A percentile compares a stretch with the other conserved stretches of the same genome.
Evolutionary conservation across 2,888 invertebrate genomes (phyloP).

Genomic region (Onthophagus sagittarius): DNA sequence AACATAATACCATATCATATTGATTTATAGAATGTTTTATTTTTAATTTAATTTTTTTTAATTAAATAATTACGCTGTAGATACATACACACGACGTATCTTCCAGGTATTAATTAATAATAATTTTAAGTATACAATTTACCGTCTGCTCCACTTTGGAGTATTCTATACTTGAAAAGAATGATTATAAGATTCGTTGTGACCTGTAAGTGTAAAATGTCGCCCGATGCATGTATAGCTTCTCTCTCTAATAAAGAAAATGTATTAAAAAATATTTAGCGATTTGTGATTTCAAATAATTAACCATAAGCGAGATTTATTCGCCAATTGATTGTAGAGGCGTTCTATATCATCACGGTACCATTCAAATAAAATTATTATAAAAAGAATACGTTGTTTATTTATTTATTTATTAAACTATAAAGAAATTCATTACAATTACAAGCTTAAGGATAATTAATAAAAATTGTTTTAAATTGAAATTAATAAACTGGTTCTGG

Average conservation of each 20-base stretch:
- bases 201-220: background rate
- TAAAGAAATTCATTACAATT: background rate
- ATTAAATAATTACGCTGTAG: background rate
- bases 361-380: background rate
- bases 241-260: background rate
- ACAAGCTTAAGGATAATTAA: background rate
- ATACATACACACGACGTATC: background rate
- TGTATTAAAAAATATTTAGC: background rate
- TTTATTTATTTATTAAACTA: background rate
- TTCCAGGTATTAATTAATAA: background rate
- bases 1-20: no score
- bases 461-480: background rate
- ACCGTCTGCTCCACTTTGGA: background rate
- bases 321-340: background rate
- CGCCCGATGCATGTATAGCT: background rate
- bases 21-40: no score
- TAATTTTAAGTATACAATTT: background rate
- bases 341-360: background rate
- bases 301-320: background rate
- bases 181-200: background rate
- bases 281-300: background rate
- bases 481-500: constrained; percentile 65
- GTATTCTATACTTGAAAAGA: background rate
- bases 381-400: background rate
- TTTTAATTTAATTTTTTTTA: no score